phyloP scores from a whole-genome alignment of 2,888 invertebrate genomes.

The Phortica magna region DNA sequence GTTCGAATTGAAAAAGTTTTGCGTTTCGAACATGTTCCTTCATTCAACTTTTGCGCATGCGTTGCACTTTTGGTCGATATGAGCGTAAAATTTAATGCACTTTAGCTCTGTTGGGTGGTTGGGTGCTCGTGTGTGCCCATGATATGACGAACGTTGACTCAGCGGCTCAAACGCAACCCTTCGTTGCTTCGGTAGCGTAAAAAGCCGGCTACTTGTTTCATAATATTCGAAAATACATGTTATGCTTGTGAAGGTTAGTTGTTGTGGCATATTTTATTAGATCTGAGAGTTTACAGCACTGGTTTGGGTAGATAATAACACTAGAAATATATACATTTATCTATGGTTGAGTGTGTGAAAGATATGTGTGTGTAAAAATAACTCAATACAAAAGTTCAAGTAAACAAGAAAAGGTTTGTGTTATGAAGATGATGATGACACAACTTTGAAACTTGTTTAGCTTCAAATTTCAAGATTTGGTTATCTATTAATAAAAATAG shows the following conservation, averaged over 20 bases:
- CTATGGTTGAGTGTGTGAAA: neutral
- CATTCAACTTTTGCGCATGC: neutral
- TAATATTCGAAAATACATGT: constrained; percentile 41
- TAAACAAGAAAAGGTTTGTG: neutral
- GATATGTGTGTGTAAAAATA: neutral
- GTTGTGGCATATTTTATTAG: neutral
- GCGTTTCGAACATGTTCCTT: neutral
- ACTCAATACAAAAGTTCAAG: neutral
- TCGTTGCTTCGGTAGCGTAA: neutral
- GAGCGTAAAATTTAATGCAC: neutral
- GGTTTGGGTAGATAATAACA: constrained; percentile 12
- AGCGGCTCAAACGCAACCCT: neutral
- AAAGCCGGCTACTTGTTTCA: constrained; percentile 54
- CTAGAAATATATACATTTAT: neutral
- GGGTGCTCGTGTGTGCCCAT: neutral
- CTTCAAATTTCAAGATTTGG: neutral
- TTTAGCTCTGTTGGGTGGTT: constrained; percentile 33
- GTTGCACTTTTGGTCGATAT: neutral
- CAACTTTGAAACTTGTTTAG: no score
- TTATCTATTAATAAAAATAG: neutral
- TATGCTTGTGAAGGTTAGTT: constrained; percentile 22
- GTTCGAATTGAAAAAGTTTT: neutral
- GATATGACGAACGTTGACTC: neutral
- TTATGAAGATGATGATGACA: no score
- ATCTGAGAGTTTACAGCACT: constrained; percentile 35